Base-by-base conservation (phyloP, 2,797 vertebrate species). In the Gallinago nigripennis region DNA sequence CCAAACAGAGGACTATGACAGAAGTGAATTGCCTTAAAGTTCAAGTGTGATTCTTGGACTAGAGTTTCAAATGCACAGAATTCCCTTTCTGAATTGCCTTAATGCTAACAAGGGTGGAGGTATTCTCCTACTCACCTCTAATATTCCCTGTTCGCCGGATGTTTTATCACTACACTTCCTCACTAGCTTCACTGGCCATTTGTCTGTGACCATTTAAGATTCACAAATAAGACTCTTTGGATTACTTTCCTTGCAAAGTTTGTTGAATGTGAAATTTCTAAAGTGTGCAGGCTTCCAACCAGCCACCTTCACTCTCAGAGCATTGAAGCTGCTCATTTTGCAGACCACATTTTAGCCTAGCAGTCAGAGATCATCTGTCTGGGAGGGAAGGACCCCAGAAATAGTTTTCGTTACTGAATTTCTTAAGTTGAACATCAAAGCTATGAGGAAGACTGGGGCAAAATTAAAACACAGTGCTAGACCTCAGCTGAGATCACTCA, bases 331-430 rank as follows among this genome's bases (percentile, higher is more conserved):
- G 0, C 50, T 53, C 8, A 0, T 11, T 65, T 78, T 31, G 41
- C 60, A 57, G 45, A 37, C 31, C 1, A 7, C 2, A 0, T 48
- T 41, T 70, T 41, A 57, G 23, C n/a, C 24, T 17, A 24, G 16
- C 2, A 11, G 11, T 16, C 41, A 33, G n/a, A 70, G 31, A 43
- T 16, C 12, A 4, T 31, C 25, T 37, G 8, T 20, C 18, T 0
- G 1, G 24, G 10, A 68, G 5, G 16, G 15, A 9, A 39, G n/a
- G 3, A 16, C 20, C 16, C 8, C 0, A 1, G 7, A 4, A 6
- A 5, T 16, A 37, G 25, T 48, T 35, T 69, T 7, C 16, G 35
- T 16, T 50, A 2, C 16, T 37, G 56, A 66, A 63, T 4, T n/a
- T 25, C 11, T 17, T 56, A n/a, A 20, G 8, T 11, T 57, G 24